These are phyloP conservation scores for Gallinago media DNA, from an alignment of 2,113 vertebrate genomes.

Conservation along the genomic window DNA sequence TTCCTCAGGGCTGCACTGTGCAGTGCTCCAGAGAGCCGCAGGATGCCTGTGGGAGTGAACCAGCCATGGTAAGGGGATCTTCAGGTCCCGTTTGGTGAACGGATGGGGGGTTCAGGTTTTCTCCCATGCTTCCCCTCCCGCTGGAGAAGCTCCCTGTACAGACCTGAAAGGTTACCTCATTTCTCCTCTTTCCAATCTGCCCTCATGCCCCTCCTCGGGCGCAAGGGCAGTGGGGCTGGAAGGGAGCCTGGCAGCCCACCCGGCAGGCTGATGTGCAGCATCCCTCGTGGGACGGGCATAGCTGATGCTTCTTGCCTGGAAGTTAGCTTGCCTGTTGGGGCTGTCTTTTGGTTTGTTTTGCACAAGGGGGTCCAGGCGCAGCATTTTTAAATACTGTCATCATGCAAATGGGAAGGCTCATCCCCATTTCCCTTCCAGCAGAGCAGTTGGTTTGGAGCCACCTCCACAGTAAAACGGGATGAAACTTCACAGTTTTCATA, in stretches of 20 bases:
- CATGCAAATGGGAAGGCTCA: neutral
- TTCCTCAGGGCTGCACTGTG: neutral
- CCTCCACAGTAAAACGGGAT: neutral
- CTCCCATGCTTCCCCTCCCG: neutral
- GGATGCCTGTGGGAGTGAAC: neutral
- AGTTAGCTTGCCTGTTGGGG: neutral
- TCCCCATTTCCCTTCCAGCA: neutral
- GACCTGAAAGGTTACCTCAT: neutral
- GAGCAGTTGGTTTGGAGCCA: neutral
- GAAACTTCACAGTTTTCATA: neutral
- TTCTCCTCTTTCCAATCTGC: neutral
- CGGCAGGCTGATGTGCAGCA: neutral
- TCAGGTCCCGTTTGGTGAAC: neutral
- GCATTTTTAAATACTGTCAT: neutral
- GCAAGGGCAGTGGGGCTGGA: neutral
- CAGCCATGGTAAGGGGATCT: neutral
- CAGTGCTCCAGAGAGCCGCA: rapidly evolving
- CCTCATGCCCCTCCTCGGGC: rapidly evolving
- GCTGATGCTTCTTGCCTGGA: neutral
- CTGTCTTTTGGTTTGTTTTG: neutral
- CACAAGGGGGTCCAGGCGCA: neutral
- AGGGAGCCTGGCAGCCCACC: neutral
- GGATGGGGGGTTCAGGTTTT: neutral
- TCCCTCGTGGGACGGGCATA: rapidly evolving
- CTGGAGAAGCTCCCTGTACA: neutral